Evolutionary conservation across 2,113 vertebrate species (phyloP), one percentile per base, ranked within the genome.

Genomic region (Erinaceus europaeus): DNA sequence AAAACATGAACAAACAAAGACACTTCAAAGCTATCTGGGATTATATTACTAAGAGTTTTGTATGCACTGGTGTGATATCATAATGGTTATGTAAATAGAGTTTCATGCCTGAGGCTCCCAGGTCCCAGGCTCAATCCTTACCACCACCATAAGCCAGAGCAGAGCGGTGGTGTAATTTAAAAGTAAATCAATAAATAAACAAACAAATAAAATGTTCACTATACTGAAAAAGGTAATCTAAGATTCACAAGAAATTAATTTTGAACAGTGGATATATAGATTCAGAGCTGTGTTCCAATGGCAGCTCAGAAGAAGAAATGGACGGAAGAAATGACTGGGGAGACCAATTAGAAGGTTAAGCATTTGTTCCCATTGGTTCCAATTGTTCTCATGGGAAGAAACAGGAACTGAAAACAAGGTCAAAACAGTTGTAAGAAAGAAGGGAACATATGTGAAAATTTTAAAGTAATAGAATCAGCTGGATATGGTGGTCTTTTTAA

Each of bases 261-360:
- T 68, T n/a, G n/a, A 61, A 25, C 25, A 52, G 68, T 61, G 52
- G 18, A 21, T 34, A 27, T 62, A 32, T 38, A 15, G 84, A 52
- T 64, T 59, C 75, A 90, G 57, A 89, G 44, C 52, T 64, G 20
- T 84, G 64, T 72, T 61, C 48, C 62, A 32, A 52, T 29, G 36
- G 73, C 32, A 75, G 77, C 13, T 29, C 65, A 69, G 81, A 89
- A 52, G 53, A 67, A 90, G 68, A 69, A 73, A 38, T 78, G 14
- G 23, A 85, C 40, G 18, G 68, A 82, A 27, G 61, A 73, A 59
- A 77, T 50, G 67, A 9, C 29, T 23, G 84, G 55, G 44, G 34
- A 87, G 88, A 90, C 69, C 59, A 88, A 85, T 82, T 42, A 48
- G 48, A 23, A 94, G 71, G 42, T 27, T 84, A 83, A 88, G 36